Conservation (phyloP, 1,140 invertebrate genomes). For the Cecropterus lyciades region DNA sequence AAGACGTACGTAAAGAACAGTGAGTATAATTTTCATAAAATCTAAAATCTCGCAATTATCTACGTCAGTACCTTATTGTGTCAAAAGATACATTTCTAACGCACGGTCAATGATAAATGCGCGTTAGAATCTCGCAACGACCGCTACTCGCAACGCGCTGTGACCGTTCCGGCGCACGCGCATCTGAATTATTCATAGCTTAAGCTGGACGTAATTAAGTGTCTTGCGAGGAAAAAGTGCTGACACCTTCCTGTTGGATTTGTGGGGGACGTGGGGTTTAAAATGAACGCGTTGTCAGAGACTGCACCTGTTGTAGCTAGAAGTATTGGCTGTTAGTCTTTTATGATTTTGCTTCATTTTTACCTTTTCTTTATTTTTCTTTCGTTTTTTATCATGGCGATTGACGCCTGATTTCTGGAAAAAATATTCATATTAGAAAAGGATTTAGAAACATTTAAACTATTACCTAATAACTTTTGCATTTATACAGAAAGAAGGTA, state of each 20-base stretch:
- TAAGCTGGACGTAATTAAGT: slow-evolving; percentile 71
- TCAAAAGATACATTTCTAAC: slow-evolving; percentile 1
- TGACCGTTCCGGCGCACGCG: slow-evolving; percentile 65
- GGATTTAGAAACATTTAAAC: too few relatives aligned
- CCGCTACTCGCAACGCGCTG: slow-evolving; percentile 64
- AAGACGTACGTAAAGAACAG: too few relatives aligned
- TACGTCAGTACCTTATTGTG: background rate
- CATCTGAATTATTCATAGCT: slow-evolving; percentile 72
- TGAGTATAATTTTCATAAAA: too few relatives aligned
- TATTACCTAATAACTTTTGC: too few relatives aligned
- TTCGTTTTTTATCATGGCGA: too few relatives aligned
- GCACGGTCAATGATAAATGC: slow-evolving; percentile 51
- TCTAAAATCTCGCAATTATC: too few relatives aligned
- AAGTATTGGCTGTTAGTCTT: too few relatives aligned
- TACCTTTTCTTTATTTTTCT: background rate
- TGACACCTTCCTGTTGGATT: slow-evolving; percentile 74
- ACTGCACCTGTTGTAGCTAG: background rate
- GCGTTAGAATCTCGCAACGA: slow-evolving; percentile 61
- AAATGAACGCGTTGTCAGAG: background rate
- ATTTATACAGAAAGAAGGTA: too few relatives aligned
- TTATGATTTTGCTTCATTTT: background rate
- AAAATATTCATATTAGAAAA: too few relatives aligned
- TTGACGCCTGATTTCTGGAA: too few relatives aligned
- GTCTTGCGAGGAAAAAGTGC: slow-evolving; percentile 74
- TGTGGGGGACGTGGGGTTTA: slow-evolving; percentile 37